Evolutionary conservation across 2,113 vertebrate genomes (phyloP), one percentile per base, ranked within the genome.

Genomic region (Hippocampus zosterae): DNA sequence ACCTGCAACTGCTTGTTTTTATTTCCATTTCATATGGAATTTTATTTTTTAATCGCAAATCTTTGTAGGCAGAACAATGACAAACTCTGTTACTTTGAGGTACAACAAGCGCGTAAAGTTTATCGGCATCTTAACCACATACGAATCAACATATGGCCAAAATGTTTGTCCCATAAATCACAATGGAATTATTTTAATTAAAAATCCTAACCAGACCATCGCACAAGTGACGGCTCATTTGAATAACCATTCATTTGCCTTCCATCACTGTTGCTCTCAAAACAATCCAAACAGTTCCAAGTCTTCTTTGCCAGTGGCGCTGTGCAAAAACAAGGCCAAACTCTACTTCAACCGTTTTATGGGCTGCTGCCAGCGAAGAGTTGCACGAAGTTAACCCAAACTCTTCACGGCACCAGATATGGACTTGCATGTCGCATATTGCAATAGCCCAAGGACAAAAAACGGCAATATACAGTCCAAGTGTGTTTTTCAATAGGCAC

Each of bases 291-390:
- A 40, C 64, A 59, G 67, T 75, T 86, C 56, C 44, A 81, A 67
- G 29, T 78, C 72, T 63, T 65, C 69, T 69, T 37, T 80, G 78
- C 80, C 85, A 83, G 59, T 82, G 70, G 74, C 77, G 50, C 41
- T 60, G 41, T 70, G 63, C 59, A 77, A 72, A 69, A 64, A 65
- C 67, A 59, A 27, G 73, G 70, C 72, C 68, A 60, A 67, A 69
- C 65, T 76, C 81, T 73, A 78, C 76, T 87, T 84, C 81, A 84
- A 84, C 79, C 77, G 69, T 70, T 77, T 86, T 77, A 74, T 80
- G 37, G 79, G 65, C 76, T 69, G 75, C 72, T 83, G 78, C 77
- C 72, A 85, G 78, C 53, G 8, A 72, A 80, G 69, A 72, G 74
- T 65, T 70, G 44, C 74, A 82, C 80, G 75, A 72, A 72, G 72